A percentile compares a stretch with the other conserved stretches of the same genome.
phyloP scores from a whole-genome alignment of 2,888 invertebrate genomes.

The Zygogramma bicolorata region DNA sequence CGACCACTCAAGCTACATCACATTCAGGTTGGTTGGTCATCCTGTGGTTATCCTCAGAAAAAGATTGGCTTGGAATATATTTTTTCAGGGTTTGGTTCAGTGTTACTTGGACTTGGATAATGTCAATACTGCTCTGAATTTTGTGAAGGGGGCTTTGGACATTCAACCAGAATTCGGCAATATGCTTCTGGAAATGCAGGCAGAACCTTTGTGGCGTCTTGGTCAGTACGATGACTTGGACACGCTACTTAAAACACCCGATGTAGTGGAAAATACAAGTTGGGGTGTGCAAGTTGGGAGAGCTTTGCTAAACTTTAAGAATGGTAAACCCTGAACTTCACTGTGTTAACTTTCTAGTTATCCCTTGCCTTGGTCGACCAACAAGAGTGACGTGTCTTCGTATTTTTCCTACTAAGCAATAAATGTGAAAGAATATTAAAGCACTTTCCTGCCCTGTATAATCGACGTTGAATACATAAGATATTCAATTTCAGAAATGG shows the following conservation, averaged over 20 bases:
- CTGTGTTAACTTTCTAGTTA: no score
- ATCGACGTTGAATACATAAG: no score
- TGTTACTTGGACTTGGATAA: constrained; percentile 90
- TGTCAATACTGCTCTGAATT: constrained; percentile 83
- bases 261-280: constrained; percentile 67
- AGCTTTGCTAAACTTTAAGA: constrained; percentile 73
- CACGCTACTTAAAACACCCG: constrained; percentile 70
- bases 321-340: no score
- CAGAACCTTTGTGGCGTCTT: constrained; percentile 91
- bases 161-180: constrained; percentile 72
- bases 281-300: constrained; percentile 85
- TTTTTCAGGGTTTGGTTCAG: constrained; percentile 81
- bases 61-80: background rate
- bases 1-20: constrained; percentile 66
- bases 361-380: no score
- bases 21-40: constrained; percentile 57
- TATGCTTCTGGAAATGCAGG: constrained; percentile 75
- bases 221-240: constrained; percentile 86
- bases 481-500: no score
- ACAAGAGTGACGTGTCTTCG: no score
- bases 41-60: constrained; percentile 26
- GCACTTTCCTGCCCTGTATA: no score
- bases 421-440: no score
- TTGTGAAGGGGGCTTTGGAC: constrained; percentile 78
- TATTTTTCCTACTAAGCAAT: no score